Percentiles rank a stretch among this genome's conserved stretches.
Evolutionary conservation across 2,113 vertebrate genomes (phyloP).

Genomic region (Cebidichthys violaceus): DNA sequence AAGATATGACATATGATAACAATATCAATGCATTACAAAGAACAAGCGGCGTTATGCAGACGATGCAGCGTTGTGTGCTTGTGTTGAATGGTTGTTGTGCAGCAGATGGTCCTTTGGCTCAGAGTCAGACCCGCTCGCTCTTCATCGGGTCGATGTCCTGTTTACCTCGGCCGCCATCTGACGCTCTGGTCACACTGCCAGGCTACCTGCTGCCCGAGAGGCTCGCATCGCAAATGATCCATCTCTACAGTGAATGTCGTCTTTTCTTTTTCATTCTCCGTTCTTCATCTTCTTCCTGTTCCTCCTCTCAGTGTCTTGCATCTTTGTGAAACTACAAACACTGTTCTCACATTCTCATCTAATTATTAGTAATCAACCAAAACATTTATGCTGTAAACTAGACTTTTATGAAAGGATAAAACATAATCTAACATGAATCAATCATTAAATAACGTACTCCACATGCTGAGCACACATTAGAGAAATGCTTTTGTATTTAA

Average conservation of each 20-base stretch:
- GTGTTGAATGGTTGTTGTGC: background rate
- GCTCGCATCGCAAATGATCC: background rate
- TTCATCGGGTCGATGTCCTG: conserved; percentile 33
- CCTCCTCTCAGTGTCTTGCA: too few relatives aligned
- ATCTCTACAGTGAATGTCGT: rapidly evolving
- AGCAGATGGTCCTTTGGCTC: conserved; percentile 40
- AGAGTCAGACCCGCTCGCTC: conserved; percentile 10
- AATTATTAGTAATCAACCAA: too few relatives aligned
- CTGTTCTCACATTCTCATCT: background rate
- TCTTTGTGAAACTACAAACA: background rate
- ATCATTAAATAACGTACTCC: too few relatives aligned
- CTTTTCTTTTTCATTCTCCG: background rate
- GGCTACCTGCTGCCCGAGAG: conserved; percentile 25
- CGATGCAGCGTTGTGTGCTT: background rate
- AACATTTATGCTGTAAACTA: too few relatives aligned
- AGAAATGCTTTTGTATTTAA: too few relatives aligned
- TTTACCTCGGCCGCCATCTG: conserved; percentile 59
- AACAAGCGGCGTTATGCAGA: background rate
- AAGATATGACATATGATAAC: too few relatives aligned
- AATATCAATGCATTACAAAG: too few relatives aligned
- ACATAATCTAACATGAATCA: too few relatives aligned
- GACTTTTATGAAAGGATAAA: too few relatives aligned
- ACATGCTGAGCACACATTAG: too few relatives aligned
- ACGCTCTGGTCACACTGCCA: conserved; percentile 10
- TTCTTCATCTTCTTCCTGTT: background rate